Conservation (phyloP, 2,797 vertebrate species). For the Diceros bicornis region DNA sequence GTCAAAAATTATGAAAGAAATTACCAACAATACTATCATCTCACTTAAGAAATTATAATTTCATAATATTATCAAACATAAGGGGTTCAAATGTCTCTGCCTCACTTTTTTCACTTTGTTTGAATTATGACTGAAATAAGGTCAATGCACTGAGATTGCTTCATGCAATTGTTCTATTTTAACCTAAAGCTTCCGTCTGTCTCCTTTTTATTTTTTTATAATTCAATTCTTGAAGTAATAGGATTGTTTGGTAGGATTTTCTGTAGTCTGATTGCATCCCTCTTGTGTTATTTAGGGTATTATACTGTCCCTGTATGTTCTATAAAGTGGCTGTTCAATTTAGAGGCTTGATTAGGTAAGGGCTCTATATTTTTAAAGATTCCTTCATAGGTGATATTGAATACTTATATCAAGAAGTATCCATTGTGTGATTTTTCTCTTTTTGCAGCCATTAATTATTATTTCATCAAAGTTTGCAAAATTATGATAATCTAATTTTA, state of each 20-base stretch:
- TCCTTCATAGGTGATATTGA: not conserved
- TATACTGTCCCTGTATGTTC: not conserved
- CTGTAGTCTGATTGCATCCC: not conserved
- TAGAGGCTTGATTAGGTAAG: not conserved
- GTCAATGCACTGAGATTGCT: not conserved
- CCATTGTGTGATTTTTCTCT: not conserved
- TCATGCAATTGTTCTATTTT: not conserved
- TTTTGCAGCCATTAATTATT: not conserved
- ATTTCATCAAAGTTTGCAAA: not conserved
- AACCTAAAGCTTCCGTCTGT: not conserved
- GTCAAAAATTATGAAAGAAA: not conserved
- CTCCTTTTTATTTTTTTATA: not conserved
- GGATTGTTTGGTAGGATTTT: not conserved
- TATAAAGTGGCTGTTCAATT: not conserved
- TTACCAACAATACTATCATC: not conserved
- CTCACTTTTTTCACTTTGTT: not conserved
- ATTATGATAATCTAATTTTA: not conserved
- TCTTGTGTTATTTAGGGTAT: not conserved
- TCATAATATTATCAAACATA: not conserved
- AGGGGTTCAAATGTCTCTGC: not conserved
- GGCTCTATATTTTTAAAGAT: not conserved
- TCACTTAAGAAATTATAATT: constrained; percentile 5
- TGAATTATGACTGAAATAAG: not conserved
- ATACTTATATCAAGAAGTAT: not conserved
- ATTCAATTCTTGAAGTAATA: not conserved